These are phyloP conservation scores for Apodemia duryi DNA, from an alignment of 2,888 invertebrate species.

Conservation along the genomic window DNA sequence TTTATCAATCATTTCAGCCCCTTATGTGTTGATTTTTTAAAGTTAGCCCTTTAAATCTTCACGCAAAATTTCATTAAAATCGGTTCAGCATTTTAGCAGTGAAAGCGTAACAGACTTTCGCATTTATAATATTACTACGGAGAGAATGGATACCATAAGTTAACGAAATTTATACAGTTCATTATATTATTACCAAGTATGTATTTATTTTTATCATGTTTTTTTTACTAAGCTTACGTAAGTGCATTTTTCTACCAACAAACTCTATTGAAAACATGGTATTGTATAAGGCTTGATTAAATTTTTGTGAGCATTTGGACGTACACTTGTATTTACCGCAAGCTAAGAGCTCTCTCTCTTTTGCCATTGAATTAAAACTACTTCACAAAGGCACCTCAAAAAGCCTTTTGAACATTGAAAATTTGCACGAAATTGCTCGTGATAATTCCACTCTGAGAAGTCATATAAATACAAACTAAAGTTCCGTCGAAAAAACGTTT, in stretches of 20 bases:
- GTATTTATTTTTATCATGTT: neutral
- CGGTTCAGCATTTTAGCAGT: too few species aligned
- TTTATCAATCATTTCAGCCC: too few species aligned
- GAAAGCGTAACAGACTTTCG: too few species aligned
- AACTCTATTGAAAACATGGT: neutral
- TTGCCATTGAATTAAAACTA: neutral
- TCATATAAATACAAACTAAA: neutral
- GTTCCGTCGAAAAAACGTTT: neutral
- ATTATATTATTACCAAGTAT: too few species aligned
- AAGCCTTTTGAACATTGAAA: neutral
- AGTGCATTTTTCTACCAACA: neutral
- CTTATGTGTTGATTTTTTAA: too few species aligned
- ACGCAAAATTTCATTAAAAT: too few species aligned
- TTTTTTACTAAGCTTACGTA: conserved; percentile 1
- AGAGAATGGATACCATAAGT: too few species aligned
- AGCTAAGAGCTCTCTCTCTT: neutral
- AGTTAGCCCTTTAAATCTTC: too few species aligned
- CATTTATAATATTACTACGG: too few species aligned
- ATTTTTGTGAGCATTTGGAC: neutral
- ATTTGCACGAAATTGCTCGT: neutral
- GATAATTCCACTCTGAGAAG: neutral
- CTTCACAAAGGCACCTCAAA: neutral
- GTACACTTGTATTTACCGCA: neutral
- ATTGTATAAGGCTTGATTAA: neutral
- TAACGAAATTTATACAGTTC: too few species aligned